Evolutionary conservation across 2,888 invertebrate species (phyloP), one percentile per base, ranked within the genome.

Genomic region (Erebia palarica): DNA sequence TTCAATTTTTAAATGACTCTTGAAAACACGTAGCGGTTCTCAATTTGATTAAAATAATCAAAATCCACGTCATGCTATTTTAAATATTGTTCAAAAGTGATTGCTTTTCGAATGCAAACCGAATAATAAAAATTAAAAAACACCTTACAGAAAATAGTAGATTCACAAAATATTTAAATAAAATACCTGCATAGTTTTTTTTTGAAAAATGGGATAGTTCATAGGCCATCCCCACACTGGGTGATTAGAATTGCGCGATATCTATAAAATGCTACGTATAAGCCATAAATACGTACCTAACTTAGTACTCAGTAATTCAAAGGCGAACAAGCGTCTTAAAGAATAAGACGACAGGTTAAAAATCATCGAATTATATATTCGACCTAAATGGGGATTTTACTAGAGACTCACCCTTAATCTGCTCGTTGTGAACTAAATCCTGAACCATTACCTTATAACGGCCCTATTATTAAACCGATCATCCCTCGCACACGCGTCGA

Each of bases 401-500:
- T 16, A 53, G 59, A 75, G 64, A 68, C 63, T 65, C 60, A 49
- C 44, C 55, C 67, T 71, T 75, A 75, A 75, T 75, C 75, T 75
- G 73, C 70, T 68, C 55, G 70, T 70, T 70, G 70, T 75, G 70
- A 72, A 71, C 70, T 57, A 70, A 75, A 76, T 76, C 75, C 72
- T 67, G 13, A 60, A 68, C 73, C 68, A 72, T 76, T 75, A 68
- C 69, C 73, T 73, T 71, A 73, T 73, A 71, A 75, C 69, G 75
- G 61, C 18, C 68, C 70, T 69, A 75, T 73, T 73, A 69, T 71
- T 73, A 71, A 72, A 70, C 64, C 49, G 68, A 65, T 65, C 51
- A 68, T 59, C 71, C 65, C 71, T 73, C 71, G 68, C 65, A 73
- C 71, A 73, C 63, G 68, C 60, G 71, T 73, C 73, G 53, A 75